Evolutionary conservation across 2,888 invertebrate genomes (phyloP).

Genomic region (Darwinula stevensoni): DNA sequence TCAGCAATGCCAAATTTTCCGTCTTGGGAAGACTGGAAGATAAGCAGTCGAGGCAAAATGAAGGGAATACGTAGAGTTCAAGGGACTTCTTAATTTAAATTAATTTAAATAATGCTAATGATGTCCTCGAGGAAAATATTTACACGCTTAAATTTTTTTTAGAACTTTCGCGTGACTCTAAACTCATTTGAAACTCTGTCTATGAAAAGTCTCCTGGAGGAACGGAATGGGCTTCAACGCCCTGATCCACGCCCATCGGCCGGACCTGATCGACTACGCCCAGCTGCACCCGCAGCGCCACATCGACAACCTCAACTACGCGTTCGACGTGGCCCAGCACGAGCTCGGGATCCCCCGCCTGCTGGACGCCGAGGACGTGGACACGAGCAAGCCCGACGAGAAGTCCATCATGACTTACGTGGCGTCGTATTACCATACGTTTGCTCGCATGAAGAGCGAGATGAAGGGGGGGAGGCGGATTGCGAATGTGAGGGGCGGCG

Average conservation of each 20-base stretch:
- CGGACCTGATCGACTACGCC: constrained; percentile 72
- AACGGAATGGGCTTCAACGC: constrained; percentile 94
- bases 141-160: constrained; percentile 8
- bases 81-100: too few species aligned
- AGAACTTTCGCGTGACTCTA: constrained; percentile 18
- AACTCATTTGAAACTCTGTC: too few species aligned
- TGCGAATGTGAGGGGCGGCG: constrained; percentile 52
- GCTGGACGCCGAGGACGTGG: constrained; percentile 88
- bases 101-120: constrained; percentile 1
- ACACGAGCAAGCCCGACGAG: constrained; percentile 77
- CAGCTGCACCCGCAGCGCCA: constrained; percentile 46
- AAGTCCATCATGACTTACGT: constrained; percentile 98
- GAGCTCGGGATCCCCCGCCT: constrained; percentile 75
- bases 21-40: too few species aligned
- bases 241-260: constrained; percentile 86
- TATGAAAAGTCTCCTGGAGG: constrained; percentile 48
- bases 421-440: constrained; percentile 94
- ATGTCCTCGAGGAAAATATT: neutral
- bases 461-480: constrained; percentile 89
- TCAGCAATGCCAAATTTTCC: too few species aligned
- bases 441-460: constrained; percentile 95
- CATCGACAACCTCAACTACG: constrained; percentile 87
- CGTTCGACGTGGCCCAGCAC: constrained; percentile 76
- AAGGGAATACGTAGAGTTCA: too few species aligned
- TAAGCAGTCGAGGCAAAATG: too few species aligned